phyloP scores from a whole-genome alignment of 2,113 vertebrate species.

The Plecotus auritus region DNA sequence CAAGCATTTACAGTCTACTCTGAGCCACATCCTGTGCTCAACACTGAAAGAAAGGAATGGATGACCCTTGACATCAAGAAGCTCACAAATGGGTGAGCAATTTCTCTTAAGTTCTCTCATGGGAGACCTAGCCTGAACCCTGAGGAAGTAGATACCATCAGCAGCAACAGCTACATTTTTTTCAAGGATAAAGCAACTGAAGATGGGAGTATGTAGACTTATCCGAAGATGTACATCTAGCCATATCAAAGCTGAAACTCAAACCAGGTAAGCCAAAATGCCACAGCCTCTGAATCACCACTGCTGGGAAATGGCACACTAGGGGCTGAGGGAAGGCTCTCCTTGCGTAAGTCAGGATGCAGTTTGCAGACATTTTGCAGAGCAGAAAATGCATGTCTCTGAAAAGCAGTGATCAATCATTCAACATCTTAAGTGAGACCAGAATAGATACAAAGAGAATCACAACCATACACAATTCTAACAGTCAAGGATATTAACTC shows the following conservation, averaged over 20 bases:
- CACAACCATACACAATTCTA: background rate
- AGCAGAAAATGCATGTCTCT: background rate
- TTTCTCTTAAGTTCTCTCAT: background rate
- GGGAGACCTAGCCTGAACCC: background rate
- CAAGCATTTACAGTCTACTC: background rate
- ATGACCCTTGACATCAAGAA: background rate
- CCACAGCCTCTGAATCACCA: background rate
- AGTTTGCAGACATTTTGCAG: background rate
- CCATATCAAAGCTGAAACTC: background rate
- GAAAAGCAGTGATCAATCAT: slow-evolving; percentile 46
- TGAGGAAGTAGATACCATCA: background rate
- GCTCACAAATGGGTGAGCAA: background rate
- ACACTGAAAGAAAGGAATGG: background rate
- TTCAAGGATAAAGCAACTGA: background rate
- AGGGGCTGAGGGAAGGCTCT: background rate
- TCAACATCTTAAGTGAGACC: background rate
- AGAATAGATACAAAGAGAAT: slow-evolving; percentile 36
- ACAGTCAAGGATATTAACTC: background rate
- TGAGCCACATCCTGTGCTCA: background rate
- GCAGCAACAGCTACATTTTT: background rate
- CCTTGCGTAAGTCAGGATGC: background rate
- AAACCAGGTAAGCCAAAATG: background rate
- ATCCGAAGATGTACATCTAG: background rate
- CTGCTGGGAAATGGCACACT: background rate
- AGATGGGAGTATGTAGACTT: background rate